phyloP scores from a whole-genome alignment of 2,888 invertebrate species.

The Seira sanloemensis region DNA sequence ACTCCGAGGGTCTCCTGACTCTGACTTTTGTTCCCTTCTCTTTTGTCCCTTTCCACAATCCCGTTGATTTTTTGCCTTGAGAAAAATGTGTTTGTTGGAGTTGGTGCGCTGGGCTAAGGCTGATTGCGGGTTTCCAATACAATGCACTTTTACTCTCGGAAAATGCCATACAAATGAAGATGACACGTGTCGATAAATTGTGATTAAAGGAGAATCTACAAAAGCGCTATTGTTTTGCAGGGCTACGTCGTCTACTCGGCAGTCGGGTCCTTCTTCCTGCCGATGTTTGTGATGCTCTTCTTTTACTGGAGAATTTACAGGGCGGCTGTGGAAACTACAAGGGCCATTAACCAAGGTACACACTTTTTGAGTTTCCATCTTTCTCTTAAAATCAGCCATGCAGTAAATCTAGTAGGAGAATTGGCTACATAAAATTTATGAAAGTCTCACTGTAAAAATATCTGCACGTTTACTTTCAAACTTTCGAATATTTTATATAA shows the following conservation, averaged over 20 bases:
- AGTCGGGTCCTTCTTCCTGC: constrained; percentile 90
- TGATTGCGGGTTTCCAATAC: not conserved
- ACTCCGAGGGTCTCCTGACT: not conserved
- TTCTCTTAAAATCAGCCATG: no score
- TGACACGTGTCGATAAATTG: not conserved
- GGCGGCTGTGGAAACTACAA: constrained; percentile 94
- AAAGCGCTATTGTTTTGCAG: constrained; percentile 36
- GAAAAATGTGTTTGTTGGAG: not conserved
- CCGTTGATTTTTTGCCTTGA: no score
- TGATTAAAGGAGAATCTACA: not conserved
- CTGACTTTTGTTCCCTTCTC: no score
- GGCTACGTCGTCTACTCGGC: constrained; percentile 98
- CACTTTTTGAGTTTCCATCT: no score
- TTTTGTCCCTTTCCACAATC: no score
- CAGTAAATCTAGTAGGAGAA: no score
- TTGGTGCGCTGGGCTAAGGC: not conserved
- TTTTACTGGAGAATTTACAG: constrained; percentile 98
- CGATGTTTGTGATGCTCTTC: constrained; percentile 98
- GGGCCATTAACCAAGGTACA: constrained; percentile 86
- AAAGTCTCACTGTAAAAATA: no score
- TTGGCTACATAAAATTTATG: no score
- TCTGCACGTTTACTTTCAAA: no score
- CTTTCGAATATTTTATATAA: no score
- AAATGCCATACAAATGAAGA: not conserved
- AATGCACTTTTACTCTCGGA: not conserved